phyloP scores from a whole-genome alignment of 2,113 vertebrate genomes.

The Triplophysa dalaica region DNA sequence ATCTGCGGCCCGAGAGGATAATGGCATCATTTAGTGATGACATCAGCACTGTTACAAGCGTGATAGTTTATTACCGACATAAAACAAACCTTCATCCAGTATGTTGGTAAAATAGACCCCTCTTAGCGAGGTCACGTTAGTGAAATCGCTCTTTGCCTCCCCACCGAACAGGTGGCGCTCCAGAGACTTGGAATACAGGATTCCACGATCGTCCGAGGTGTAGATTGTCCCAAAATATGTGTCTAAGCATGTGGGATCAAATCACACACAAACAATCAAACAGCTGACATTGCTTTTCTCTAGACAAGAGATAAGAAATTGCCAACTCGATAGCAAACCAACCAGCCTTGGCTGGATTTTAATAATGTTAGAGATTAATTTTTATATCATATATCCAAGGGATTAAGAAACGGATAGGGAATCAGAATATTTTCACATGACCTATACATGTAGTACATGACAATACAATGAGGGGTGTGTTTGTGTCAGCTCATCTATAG shows the following conservation, averaged over 20 bases:
- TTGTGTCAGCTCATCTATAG: slow-evolving; percentile 60
- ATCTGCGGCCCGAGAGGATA: slow-evolving; percentile 61
- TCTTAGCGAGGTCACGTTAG: slow-evolving; percentile 72
- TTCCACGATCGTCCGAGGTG: slow-evolving; percentile 70
- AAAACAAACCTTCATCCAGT: slow-evolving; percentile 67
- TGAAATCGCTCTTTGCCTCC: slow-evolving; percentile 74
- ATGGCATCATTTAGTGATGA: background rate
- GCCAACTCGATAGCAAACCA: slow-evolving; percentile 31
- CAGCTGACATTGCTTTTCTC: slow-evolving; percentile 31
- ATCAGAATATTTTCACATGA: background rate
- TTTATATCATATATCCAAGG: background rate
- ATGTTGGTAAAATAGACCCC: slow-evolving; percentile 74
- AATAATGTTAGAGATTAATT: background rate
- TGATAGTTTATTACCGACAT: background rate
- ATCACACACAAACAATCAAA: slow-evolving; percentile 13
- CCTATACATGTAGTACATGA: slow-evolving; percentile 8
- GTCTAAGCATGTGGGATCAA: slow-evolving; percentile 52
- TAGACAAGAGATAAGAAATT: slow-evolving; percentile 25
- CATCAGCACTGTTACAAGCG: background rate
- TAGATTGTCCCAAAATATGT: slow-evolving; percentile 78
- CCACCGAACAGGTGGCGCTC: slow-evolving; percentile 74
- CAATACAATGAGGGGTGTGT: slow-evolving; percentile 59
- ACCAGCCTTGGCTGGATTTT: background rate
- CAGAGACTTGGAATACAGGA: slow-evolving; percentile 74
- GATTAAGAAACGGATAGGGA: background rate